These are phyloP conservation scores for Leucopsar rothschildi DNA, from an alignment of 2,113 vertebrate species.

Conservation along the genomic window DNA sequence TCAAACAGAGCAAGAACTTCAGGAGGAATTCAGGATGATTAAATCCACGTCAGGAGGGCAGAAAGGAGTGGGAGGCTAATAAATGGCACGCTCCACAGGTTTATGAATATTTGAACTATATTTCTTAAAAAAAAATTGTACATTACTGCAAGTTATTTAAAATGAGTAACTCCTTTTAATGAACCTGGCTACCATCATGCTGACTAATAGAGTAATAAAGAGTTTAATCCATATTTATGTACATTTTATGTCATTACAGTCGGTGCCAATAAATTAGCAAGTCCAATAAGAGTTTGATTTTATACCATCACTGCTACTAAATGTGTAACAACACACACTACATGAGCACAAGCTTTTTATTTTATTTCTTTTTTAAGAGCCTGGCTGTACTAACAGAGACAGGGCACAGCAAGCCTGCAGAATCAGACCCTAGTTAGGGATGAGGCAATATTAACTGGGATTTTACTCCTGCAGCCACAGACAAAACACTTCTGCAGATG, in stretches of 20 bases:
- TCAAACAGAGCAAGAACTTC: not conserved
- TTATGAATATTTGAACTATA: conserved; percentile 5
- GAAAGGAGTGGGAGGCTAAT: not conserved
- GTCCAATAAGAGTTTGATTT: not conserved
- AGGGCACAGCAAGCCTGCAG: not conserved
- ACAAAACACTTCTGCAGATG: not conserved
- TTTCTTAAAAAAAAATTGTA: not conserved
- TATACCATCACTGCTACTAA: not conserved
- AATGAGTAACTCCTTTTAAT: conserved; percentile 16
- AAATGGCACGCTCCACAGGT: not conserved
- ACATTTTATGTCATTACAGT: not conserved
- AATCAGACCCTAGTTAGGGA: not conserved
- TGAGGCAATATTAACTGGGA: rapidly evolving
- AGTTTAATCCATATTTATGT: conserved; percentile 31
- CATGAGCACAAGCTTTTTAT: not conserved
- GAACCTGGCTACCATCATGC: not conserved
- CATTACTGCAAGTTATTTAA: not conserved
- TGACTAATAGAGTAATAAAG: conserved; percentile 20
- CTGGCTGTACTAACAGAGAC: not conserved
- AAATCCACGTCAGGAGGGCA: not conserved
- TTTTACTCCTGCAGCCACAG: not conserved
- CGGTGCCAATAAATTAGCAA: conserved; percentile 7
- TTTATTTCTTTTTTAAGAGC: not conserved
- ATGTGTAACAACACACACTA: not conserved
- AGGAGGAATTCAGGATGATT: not conserved